Percentiles rank a stretch among this genome's conserved stretches.
Conservation (phyloP, 2,797 vertebrate genomes). For the Erethizon dorsatum region DNA sequence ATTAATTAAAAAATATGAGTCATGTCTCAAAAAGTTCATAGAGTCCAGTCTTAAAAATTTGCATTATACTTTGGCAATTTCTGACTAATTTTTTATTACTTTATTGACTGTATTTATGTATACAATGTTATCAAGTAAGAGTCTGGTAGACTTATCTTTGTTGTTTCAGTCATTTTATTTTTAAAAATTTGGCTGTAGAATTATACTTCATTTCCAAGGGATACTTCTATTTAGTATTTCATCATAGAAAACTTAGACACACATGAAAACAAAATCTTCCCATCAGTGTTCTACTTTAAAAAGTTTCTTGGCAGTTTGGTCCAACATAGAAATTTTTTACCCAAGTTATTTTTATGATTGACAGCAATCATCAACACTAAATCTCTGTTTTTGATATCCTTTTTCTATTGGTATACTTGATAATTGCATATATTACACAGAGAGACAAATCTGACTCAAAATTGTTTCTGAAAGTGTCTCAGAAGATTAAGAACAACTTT, state of each 20-base stretch:
- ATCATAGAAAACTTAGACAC: background rate
- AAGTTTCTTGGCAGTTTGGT: background rate
- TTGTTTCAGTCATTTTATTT: background rate
- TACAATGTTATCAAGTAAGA: background rate
- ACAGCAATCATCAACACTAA: background rate
- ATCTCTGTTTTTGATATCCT: background rate
- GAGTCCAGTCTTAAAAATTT: constrained; percentile 24
- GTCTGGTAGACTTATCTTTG: background rate
- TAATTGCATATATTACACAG: constrained; percentile 24
- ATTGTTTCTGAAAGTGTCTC: constrained; percentile 40
- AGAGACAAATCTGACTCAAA: background rate
- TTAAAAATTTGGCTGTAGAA: background rate
- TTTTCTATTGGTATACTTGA: constrained; percentile 17
- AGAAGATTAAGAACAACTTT: background rate
- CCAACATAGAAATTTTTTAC: background rate
- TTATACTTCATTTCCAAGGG: background rate
- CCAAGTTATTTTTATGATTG: constrained; percentile 1
- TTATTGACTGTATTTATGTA: background rate
- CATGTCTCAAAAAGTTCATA: background rate
- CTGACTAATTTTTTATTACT: constrained; percentile 11
- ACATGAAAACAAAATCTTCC: constrained; percentile 13
- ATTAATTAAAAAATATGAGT: background rate
- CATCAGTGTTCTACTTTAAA: background rate
- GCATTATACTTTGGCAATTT: background rate
- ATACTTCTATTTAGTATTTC: background rate